phyloP scores from a whole-genome alignment of 2,797 vertebrate species.

The Trachops cirrhosus region DNA sequence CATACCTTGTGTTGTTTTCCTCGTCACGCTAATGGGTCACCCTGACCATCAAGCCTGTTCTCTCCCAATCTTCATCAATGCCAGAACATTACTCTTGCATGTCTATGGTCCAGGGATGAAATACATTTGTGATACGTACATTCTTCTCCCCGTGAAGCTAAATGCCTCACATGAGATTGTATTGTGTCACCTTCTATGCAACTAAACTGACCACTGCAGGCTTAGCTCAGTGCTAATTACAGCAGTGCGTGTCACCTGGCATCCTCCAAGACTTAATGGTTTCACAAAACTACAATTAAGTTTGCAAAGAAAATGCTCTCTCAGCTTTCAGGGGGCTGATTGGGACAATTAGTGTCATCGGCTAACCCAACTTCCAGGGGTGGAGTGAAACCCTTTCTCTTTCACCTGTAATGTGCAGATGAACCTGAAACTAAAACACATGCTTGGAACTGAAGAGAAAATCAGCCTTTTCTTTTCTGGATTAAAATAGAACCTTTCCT shows the following conservation, averaged over 20 bases:
- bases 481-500: conserved; percentile 35
- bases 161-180: not conserved
- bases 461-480: not conserved
- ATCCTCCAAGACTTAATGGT: not conserved
- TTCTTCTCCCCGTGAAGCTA: not conserved
- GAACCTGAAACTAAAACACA: not conserved
- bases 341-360: not conserved
- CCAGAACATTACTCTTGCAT: not conserved
- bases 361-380: not conserved
- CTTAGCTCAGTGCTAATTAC: not conserved
- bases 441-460: conserved; percentile 27
- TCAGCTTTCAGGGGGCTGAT: not conserved
- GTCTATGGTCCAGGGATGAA: not conserved
- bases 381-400: not conserved
- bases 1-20: not conserved
- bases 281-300: conserved; percentile 57
- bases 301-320: conserved; percentile 29
- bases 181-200: not conserved
- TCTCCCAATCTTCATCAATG: not conserved
- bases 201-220: not conserved
- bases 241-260: not conserved
- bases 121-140: not conserved
- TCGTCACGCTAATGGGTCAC: not conserved
- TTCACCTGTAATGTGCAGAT: not conserved
- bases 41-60: not conserved